phyloP scores from a whole-genome alignment of 2,113 vertebrate genomes.

The Chionomys nivalis region DNA sequence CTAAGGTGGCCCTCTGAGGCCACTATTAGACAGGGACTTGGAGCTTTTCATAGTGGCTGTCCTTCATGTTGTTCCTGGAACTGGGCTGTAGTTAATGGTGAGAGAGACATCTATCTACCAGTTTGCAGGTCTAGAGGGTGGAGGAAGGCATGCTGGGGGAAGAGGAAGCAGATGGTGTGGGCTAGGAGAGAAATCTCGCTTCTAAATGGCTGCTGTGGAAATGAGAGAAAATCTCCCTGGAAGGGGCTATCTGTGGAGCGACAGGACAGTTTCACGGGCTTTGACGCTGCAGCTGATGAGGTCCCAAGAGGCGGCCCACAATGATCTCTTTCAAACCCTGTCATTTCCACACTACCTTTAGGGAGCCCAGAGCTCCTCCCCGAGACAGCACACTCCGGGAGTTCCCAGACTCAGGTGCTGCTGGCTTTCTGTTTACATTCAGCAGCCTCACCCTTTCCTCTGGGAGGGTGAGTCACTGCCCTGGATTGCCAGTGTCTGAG shows the following conservation, averaged over 20 bases:
- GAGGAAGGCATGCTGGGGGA: background rate
- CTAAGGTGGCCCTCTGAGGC: background rate
- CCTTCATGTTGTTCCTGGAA: too few relatives aligned
- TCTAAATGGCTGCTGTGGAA: background rate
- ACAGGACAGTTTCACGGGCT: background rate
- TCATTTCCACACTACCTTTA: background rate
- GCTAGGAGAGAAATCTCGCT: background rate
- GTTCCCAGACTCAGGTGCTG: slow-evolving; percentile 55
- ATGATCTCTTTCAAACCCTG: background rate
- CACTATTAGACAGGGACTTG: background rate
- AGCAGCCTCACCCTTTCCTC: slow-evolving; percentile 58
- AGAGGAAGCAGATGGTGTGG: background rate
- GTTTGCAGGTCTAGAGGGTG: background rate
- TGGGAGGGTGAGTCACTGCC: slow-evolving; percentile 45
- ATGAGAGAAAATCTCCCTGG: slow-evolving; percentile 1
- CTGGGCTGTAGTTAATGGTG: fast-evolving
- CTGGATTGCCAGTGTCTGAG: slow-evolving; percentile 3
- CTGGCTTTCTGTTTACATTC: slow-evolving; percentile 17
- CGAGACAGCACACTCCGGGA: background rate
- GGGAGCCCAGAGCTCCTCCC: background rate
- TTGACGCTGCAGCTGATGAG: background rate
- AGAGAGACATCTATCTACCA: background rate
- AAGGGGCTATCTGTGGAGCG: slow-evolving; percentile 4
- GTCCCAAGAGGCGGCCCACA: background rate
- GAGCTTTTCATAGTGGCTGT: background rate